These are phyloP conservation scores for Spodoptera exigua DNA, from an alignment of 2,888 invertebrate species.

Conservation along the genomic window DNA sequence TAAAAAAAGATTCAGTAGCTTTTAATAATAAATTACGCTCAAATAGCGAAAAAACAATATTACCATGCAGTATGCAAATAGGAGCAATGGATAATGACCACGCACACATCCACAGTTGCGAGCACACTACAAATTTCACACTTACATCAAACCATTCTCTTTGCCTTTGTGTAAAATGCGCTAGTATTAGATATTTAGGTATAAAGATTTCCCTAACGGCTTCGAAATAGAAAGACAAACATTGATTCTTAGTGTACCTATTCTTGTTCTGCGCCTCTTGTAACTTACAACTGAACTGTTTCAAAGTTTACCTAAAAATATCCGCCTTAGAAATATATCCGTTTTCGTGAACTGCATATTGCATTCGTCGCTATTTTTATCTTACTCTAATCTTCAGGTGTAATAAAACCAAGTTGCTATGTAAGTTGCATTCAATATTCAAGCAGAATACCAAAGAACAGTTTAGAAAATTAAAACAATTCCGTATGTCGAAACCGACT, in stretches of 20 bases:
- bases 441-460: slow-evolving; percentile 11
- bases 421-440: slow-evolving; percentile 15
- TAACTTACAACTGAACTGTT: slow-evolving; percentile 7
- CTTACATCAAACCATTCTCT: background rate
- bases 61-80: slow-evolving; percentile 4
- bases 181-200: slow-evolving; percentile 43
- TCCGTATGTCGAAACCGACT: slow-evolving; percentile 15
- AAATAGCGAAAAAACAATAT: too few relatives aligned
- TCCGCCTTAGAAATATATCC: background rate
- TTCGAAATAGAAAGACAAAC: slow-evolving; percentile 31
- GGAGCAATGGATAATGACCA: slow-evolving; percentile 1
- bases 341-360: background rate
- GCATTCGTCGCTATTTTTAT: background rate
- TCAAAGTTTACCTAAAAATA: slow-evolving; percentile 7
- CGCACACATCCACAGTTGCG: slow-evolving; percentile 7
- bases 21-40: too few relatives aligned
- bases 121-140: background rate
- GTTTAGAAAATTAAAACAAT: slow-evolving; percentile 24
- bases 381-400: slow-evolving; percentile 3
- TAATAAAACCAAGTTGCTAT: slow-evolving; percentile 22
- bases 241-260: slow-evolving; percentile 23
- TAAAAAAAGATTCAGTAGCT: too few relatives aligned
- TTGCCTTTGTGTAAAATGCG: slow-evolving; percentile 24
- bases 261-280: slow-evolving; percentile 9
- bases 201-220: slow-evolving; percentile 43